Evolutionary conservation across 2,888 invertebrate species (phyloP), one percentile per base, ranked within the genome.

Genomic region (Theretra japonica): DNA sequence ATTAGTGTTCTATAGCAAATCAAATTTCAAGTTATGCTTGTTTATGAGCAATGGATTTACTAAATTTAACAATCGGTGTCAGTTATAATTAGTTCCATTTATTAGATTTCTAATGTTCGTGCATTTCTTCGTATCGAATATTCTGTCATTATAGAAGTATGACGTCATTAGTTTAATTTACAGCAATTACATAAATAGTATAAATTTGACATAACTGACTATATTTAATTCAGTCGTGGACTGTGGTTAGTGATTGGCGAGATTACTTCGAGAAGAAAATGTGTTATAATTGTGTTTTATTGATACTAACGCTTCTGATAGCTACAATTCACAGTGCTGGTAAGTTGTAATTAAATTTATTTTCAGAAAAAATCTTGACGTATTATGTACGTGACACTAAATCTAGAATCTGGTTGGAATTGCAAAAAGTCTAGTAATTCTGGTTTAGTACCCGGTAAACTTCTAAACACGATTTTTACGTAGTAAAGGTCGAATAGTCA

Each of bases 181-280:
- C 23, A 48, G 23, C 17, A 65, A 65, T 65, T 65, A 65, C 23
- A 25, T 17, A 65, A 23, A 21, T 62, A 23, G 23, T 65, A 65
- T 65, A 65, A 65, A 65, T 48, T 48, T 65, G 15, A 6, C 17
- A 17, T 23, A 65, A 3, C 23, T 23, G 23, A 23, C 21, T 17
- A 65, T 65, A 48, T 41, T 62, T 0, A 33, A n/a, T 41, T 65
- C 41, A 48, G 41, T 65, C 6, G 53, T 53, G 41, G 2, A 41
- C 15, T 48, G 48, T 48, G 23, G 23, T 65, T 5, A 65, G 65
- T 48, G 65, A 15, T 41, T 15, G 21, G 41, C 17, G 62, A 48
- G 17, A 41, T 21, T 0, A 48, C 48, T 6, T 7, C 65, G 15
- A 11, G 53, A 50, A 30, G 15, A 56, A 50, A 53, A 53, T 69